These are phyloP conservation scores for Orius insidiosus DNA, from an alignment of 1,140 invertebrate genomes.

Conservation along the genomic window DNA sequence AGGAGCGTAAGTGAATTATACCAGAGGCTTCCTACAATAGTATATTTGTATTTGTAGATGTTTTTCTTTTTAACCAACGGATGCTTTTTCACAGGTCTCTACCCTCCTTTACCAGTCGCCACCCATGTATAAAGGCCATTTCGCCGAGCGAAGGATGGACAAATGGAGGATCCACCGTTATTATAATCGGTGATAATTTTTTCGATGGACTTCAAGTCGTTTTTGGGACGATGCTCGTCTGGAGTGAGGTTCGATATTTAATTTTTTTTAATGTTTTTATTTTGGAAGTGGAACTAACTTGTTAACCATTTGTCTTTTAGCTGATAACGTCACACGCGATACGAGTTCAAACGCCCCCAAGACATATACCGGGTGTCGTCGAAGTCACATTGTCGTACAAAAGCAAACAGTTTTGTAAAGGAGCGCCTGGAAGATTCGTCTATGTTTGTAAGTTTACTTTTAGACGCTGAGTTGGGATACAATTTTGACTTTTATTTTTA, in stretches of 20 bases:
- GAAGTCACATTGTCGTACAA: constrained; percentile 98
- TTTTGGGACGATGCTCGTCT: constrained; percentile 97
- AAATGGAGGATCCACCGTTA: constrained; percentile 91
- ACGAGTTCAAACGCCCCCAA: constrained; percentile 89
- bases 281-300: not conserved
- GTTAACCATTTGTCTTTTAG: constrained; percentile 30
- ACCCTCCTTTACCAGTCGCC: constrained; percentile 73
- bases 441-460: constrained; percentile 82
- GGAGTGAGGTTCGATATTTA: constrained; percentile 72
- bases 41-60: not conserved
- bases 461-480: too few species aligned
- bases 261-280: not conserved
- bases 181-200: constrained; percentile 99
- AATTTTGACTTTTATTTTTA: too few species aligned
- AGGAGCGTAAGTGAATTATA: not conserved
- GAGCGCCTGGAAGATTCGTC: constrained; percentile 94
- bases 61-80: not conserved
- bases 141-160: constrained; percentile 99
- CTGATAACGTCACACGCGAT: constrained; percentile 97
- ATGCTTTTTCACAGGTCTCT: constrained; percentile 39
- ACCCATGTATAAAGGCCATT: constrained; percentile 96
- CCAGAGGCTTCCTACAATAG: not conserved
- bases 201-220: constrained; percentile 98
- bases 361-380: constrained; percentile 95
- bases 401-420: constrained; percentile 98